Evolutionary conservation across 2,888 invertebrate species (phyloP).

Genomic region (Sericinus montela): DNA sequence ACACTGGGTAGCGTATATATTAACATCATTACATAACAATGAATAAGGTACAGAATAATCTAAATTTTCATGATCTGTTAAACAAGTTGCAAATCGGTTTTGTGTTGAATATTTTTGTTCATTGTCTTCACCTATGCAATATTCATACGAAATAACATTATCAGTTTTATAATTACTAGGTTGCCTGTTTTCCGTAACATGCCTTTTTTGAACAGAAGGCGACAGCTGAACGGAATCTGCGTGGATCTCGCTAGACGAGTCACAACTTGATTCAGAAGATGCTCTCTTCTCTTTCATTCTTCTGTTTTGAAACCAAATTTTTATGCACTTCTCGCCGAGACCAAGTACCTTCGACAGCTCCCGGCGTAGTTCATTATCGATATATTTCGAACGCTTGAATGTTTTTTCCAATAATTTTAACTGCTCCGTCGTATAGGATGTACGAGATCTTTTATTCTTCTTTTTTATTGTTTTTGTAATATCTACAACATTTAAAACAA

Average conservation of each 20-base stretch:
- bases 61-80: not conserved
- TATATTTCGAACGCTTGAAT: slow-evolving; percentile 76
- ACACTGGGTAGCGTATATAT: slow-evolving; percentile 41
- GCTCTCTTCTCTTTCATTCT: slow-evolving; percentile 86
- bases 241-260: slow-evolving; percentile 37
- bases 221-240: slow-evolving; percentile 21
- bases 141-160: not conserved
- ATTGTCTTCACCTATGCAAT: not conserved
- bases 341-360: slow-evolving; percentile 81
- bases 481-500: slow-evolving; percentile 24
- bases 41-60: slow-evolving; percentile 2
- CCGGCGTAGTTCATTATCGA: slow-evolving; percentile 82
- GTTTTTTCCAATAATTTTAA: slow-evolving; percentile 80
- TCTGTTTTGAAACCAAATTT: slow-evolving; percentile 92
- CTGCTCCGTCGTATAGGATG: slow-evolving; percentile 86
- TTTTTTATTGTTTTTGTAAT: slow-evolving; percentile 44
- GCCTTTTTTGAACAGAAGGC: slow-evolving; percentile 8
- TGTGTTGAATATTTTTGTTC: not conserved
- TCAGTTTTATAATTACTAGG: not conserved
- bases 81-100: not conserved
- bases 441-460: slow-evolving; percentile 82
- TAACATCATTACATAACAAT: slow-evolving; percentile 26
- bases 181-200: not conserved
- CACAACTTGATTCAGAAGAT: slow-evolving; percentile 43
- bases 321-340: slow-evolving; percentile 85